Evolutionary conservation across 2,113 vertebrate species (phyloP).

Genomic region (Tragulus kanchil): DNA sequence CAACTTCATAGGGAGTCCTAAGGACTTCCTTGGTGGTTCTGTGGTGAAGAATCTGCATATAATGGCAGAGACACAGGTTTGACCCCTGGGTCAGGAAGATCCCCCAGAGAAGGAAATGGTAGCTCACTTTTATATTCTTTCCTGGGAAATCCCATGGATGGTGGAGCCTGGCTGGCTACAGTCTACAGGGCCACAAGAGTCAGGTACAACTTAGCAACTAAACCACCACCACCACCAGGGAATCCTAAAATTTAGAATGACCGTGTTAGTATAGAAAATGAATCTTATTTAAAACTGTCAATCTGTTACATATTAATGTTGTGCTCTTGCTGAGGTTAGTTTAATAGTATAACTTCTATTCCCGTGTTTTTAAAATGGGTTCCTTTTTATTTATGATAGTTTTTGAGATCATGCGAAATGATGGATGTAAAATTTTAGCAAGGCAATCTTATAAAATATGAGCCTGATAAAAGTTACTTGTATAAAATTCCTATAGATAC

Average conservation of each 20-base stretch:
- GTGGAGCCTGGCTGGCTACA: not conserved
- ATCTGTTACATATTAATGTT: not conserved
- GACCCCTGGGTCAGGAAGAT: not conserved
- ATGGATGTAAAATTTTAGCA: not conserved
- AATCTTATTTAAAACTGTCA: not conserved
- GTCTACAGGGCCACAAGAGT: not conserved
- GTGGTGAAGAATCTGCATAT: not conserved
- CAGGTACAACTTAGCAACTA: not conserved
- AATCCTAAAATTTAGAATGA: not conserved
- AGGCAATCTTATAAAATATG: not conserved
- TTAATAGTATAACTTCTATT: not conserved
- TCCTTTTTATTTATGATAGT: not conserved
- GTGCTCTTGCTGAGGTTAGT: not conserved
- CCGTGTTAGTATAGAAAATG: not conserved
- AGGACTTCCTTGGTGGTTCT: not conserved
- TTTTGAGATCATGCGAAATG: not conserved
- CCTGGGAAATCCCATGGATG: not conserved
- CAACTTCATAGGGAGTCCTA: too few relatives aligned
- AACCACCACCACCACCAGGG: not conserved
- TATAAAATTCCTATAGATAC: not conserved
- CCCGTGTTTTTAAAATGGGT: not conserved
- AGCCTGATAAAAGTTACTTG: not conserved
- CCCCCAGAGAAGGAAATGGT: not conserved
- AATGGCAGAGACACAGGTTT: not conserved
- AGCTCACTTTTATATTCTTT: not conserved